These are phyloP conservation scores for Neolamprologus longior DNA, from an alignment of 2,113 vertebrate genomes.

Conservation along the genomic window DNA sequence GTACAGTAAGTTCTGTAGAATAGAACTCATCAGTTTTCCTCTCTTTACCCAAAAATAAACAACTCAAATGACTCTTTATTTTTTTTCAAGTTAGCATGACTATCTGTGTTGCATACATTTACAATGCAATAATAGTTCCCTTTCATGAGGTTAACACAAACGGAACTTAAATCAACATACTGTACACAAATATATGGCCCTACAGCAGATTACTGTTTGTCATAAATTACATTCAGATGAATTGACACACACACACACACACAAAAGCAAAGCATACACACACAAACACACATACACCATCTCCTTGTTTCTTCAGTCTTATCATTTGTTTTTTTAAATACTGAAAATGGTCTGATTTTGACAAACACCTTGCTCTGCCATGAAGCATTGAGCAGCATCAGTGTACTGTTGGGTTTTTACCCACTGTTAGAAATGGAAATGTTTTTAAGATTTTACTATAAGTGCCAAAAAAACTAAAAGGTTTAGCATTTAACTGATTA, in stretches of 20 bases:
- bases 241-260: slow-evolving; percentile 39
- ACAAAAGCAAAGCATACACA: slow-evolving; percentile 20
- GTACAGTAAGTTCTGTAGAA: slow-evolving; percentile 41
- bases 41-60: slow-evolving; percentile 14
- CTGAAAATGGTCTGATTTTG: neutral
- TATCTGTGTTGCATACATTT: slow-evolving; percentile 61
- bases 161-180: slow-evolving; percentile 37
- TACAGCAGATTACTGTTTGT: slow-evolving; percentile 60
- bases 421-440: neutral
- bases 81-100: slow-evolving; percentile 27
- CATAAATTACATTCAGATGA: slow-evolving; percentile 81
- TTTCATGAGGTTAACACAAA: slow-evolving; percentile 33
- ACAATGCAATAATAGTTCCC: slow-evolving; percentile 43
- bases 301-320: slow-evolving; percentile 4
- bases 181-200: slow-evolving; percentile 50
- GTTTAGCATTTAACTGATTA: neutral
- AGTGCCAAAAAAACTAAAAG: neutral
- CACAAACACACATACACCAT: slow-evolving; percentile 28
- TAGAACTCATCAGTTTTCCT: slow-evolving; percentile 41
- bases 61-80: neutral
- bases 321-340: neutral
- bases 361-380: neutral
- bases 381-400: neutral
- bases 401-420: neutral
- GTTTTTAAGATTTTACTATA: neutral